Evolutionary conservation across 2,113 vertebrate species (phyloP), one percentile per base, ranked within the genome.

Genomic region (Platycercus adscitus): DNA sequence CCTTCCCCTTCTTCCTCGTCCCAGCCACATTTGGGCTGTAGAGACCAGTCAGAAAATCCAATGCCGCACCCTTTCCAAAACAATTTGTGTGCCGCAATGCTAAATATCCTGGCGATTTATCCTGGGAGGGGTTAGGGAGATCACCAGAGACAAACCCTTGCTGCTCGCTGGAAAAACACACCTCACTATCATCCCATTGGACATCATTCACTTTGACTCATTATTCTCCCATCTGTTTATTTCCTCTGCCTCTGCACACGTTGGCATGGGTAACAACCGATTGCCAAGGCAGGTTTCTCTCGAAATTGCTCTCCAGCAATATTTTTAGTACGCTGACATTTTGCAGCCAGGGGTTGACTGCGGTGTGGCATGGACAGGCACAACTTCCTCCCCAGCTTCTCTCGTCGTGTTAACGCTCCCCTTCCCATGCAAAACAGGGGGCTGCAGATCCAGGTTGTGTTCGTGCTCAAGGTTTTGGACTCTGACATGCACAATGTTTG

Each of bases 401-500:
- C 72, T 46, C 4, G 0, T 20, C 0, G 0, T 18, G 20, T 39
- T 23, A 1, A 5, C 17, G 66, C 55, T 85, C 17, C 31, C 53
- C 46, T 21, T 55, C 1, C 3, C 50, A 17, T 11, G 11, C 0
- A 9, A 26, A 86, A 21, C 20, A 8, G 0, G 2, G 10, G 17
- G 37, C 23, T 21, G 0, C 28, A 0, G 2, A 43, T 53, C 61
- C 0, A 0, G 7, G 10, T 41, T 50, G 25, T 50, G 33, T 33
- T 88, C 37, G 49, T 6, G 1, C 50, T 80, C 2, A 0, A 0
- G 6, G 46, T 68, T 75, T 20, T 81, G 43, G 37, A 44, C 19
- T 17, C 43, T 63, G 73, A 13, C 28, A 13, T 0, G 2, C 2
- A 2, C n/a, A n/a, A 3, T 0, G 1, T 58, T 5, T 28, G 18